These are phyloP conservation scores for Clarias gariepinus DNA, from an alignment of 2,113 vertebrate species.

Conservation along the genomic window DNA sequence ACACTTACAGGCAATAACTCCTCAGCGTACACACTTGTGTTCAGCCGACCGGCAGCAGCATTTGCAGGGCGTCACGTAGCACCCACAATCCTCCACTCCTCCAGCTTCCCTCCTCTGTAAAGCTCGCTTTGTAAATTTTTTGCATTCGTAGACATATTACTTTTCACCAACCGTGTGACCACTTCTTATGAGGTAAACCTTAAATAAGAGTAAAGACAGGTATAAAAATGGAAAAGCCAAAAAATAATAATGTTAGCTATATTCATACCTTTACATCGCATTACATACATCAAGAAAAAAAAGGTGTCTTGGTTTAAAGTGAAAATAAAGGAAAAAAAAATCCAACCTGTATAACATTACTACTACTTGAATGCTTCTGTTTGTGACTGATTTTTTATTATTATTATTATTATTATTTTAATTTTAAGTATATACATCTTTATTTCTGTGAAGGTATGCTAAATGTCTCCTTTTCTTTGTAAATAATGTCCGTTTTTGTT, in stretches of 20 bases:
- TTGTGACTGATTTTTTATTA: conserved; percentile 94
- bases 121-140: conserved; percentile 90
- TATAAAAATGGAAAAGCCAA: conserved; percentile 75
- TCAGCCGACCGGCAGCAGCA: conserved; percentile 75
- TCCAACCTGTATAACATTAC: conserved; percentile 96
- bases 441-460: conserved; percentile 94
- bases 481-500: conserved; percentile 92
- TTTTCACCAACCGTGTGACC: conserved; percentile 78
- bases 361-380: conserved; percentile 99
- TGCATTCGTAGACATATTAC: conserved; percentile 85
- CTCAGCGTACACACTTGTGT: conserved; percentile 47
- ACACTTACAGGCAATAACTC: conserved; percentile 66
- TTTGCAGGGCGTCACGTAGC: conserved; percentile 76
- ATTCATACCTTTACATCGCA: conserved; percentile 75
- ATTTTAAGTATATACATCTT: conserved; percentile 80
- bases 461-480: conserved; percentile 90
- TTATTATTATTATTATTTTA: conserved; percentile 43
- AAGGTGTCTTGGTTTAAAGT: conserved; percentile 81
- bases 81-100: conserved; percentile 72
- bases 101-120: conserved; percentile 70
- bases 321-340: conserved; percentile 62
- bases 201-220: conserved; percentile 69
- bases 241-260: conserved; percentile 65
- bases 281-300: conserved; percentile 58
- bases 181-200: conserved; percentile 77